These are phyloP conservation scores for Caenorhabditis inopinata DNA, from an alignment of 1,140 invertebrate species.

Conservation along the genomic window DNA sequence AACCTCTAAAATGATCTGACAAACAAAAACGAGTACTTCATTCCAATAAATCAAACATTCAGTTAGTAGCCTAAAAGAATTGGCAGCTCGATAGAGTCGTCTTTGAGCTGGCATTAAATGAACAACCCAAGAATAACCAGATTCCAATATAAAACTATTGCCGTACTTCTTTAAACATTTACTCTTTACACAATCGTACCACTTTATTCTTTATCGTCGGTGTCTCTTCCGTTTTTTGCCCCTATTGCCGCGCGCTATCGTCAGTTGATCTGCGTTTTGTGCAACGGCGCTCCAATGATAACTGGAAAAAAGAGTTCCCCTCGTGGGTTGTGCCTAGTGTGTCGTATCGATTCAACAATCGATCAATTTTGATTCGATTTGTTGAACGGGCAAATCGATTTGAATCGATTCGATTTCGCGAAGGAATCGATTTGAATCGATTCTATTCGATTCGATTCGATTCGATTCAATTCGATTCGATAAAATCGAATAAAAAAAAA, in stretches of 20 bases:
- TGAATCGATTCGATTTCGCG: too few species aligned
- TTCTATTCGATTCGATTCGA: too few species aligned
- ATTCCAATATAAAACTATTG: conserved; percentile 13
- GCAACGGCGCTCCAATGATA: too few species aligned
- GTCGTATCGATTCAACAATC: too few species aligned
- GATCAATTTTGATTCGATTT: too few species aligned
- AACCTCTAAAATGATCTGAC: neutral
- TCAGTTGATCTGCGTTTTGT: conserved; percentile 30
- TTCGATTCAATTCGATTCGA: too few species aligned
- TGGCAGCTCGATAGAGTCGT: conserved; percentile 15
- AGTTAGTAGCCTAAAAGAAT: neutral
- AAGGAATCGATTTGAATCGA: too few species aligned
- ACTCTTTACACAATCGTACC: conserved; percentile 5
- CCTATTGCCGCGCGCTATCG: neutral
- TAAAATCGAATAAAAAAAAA: too few species aligned
- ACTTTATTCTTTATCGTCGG: neutral
- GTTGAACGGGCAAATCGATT: too few species aligned
- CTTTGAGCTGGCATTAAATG: neutral
- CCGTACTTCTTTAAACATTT: conserved; percentile 24
- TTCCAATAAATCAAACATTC: conserved; percentile 19
- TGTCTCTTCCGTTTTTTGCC: neutral
- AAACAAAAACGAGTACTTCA: conserved; percentile 1
- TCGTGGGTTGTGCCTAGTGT: too few species aligned
- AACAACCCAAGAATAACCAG: neutral
- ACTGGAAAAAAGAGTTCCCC: too few species aligned